phyloP scores from a whole-genome alignment of 2,888 invertebrate genomes.

The Drosophila atripex region DNA sequence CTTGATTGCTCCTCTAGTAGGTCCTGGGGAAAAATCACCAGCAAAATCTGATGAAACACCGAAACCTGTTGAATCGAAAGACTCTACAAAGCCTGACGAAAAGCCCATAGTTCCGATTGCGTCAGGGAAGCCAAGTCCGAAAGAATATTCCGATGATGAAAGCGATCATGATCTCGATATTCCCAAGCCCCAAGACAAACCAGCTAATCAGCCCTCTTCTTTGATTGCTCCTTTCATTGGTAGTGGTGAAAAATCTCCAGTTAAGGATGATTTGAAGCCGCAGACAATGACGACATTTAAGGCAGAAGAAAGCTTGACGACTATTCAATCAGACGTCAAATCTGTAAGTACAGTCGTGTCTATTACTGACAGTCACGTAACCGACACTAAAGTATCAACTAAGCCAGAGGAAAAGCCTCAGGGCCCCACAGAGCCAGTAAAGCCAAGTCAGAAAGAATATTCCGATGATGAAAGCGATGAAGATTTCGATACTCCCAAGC shows the following conservation, averaged over 20 bases:
- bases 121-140: conserved; percentile 1
- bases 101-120: conserved; percentile 10
- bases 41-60: not conserved
- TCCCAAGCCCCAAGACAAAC: conserved; percentile 8
- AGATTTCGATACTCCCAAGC: no score
- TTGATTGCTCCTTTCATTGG: not conserved
- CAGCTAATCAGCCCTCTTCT: not conserved
- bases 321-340: conserved; percentile 1
- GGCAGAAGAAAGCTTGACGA: conserved; percentile 3
- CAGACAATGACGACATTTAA: not conserved
- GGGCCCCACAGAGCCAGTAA: conserved; percentile 19
- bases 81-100: not conserved
- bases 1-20: not conserved
- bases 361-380: conserved; percentile 2
- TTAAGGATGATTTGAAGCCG: not conserved
- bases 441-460: conserved; percentile 15
- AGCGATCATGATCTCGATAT: conserved; percentile 13
- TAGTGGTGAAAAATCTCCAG: conserved; percentile 5
- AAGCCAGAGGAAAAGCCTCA: conserved; percentile 30
- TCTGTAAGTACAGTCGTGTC: conserved; percentile 17
- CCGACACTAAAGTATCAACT: not conserved
- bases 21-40: conserved; percentile 7
- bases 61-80: no score
- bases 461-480: conserved; percentile 29
- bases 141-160: conserved; percentile 24